These are phyloP conservation scores for Cheilosia urbana DNA, from an alignment of 2,888 invertebrate genomes.

Conservation along the genomic window DNA sequence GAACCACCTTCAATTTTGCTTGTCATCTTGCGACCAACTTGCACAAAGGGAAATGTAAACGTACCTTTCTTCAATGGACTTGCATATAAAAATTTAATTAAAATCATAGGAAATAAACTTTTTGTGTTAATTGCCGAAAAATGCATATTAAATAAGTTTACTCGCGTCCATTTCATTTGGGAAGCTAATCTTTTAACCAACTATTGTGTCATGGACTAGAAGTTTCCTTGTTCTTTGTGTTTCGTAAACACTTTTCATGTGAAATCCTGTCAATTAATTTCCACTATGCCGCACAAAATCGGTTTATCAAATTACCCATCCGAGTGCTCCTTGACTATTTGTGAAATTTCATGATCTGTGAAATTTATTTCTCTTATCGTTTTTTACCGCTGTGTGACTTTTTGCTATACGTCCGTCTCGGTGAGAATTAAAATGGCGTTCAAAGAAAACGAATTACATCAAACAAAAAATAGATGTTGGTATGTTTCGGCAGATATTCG, in stretches of 20 bases:
- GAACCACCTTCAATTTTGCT: conserved; percentile 78
- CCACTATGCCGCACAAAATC: conserved; percentile 40
- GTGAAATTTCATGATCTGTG: conserved; percentile 19
- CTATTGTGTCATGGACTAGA: conserved; percentile 49
- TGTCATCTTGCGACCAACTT: conserved; percentile 72
- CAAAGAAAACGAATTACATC: conserved; percentile 52
- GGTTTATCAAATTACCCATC: conserved; percentile 14
- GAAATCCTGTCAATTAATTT: conserved; percentile 11
- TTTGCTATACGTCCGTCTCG: conserved; percentile 42
- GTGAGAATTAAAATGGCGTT: conserved; percentile 70
- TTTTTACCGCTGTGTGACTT: conserved; percentile 45
- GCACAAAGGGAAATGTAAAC: conserved; percentile 51
- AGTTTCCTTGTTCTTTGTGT: conserved; percentile 58
- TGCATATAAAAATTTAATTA: conserved; percentile 28
- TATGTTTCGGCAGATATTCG: conserved; percentile 43
- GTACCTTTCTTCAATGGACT: conserved; percentile 9
- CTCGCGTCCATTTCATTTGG: conserved; percentile 11
- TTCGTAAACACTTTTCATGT: conserved; percentile 50
- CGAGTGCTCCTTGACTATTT: conserved; percentile 45
- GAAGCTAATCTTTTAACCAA: background rate
- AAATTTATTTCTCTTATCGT: conserved; percentile 33
- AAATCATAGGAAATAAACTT: background rate
- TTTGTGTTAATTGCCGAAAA: background rate
- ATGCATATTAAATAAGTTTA: conserved; percentile 1
- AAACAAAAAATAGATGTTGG: conserved; percentile 56